Evolutionary conservation across 2,113 vertebrate species (phyloP), one percentile per base, ranked within the genome.

Genomic region (Corythaixoides concolor): DNA sequence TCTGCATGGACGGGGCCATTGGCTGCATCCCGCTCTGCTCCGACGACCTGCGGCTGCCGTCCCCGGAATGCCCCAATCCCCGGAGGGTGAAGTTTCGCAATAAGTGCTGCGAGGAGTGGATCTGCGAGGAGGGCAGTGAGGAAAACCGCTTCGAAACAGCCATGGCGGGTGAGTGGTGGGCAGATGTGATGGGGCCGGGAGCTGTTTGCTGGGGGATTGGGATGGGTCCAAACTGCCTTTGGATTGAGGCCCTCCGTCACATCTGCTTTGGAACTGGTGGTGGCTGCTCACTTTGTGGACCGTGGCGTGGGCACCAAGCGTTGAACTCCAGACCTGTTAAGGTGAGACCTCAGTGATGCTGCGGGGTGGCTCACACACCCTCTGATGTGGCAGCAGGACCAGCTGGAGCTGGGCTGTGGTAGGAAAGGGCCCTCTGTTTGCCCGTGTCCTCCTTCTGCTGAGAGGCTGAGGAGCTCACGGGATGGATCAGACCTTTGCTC

Each of bases 21-120:
- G 98, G 98, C 91, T 98, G 98, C 56, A 95, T 97, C 81, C 98
- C 98, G 0, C 97, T 97, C 33, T 99, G 98, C 94, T 78, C 97
- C 2, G 93, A 96, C 0, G 88, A 96, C 39, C 73, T 98, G 72
- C 97, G 67, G 12, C 97, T 98, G 87, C 98, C 98, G 0, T 98
- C 98, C 22, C 95, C 97, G 0, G 96, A 98, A 41, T 98, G 98
- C 81, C 98, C 98, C 2, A 96, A 63, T 49, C 98, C 98, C 1
- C 97, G 67, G 4, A 90, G 97, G n/a, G 93, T 98, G 56, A 97
- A 94, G 73, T 58, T 97, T 9, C 97, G n/a, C 26, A 96, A 97
- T 13, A 97, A 97, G n/a, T 98, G 98, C 97, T 98, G 98, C 0
- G 98, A 98, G 66, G 98, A 98, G 93, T 98, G 98, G 98, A n/a